Evolutionary conservation across 1,140 invertebrate genomes (phyloP).

Genomic region (Mylabris phalerata): DNA sequence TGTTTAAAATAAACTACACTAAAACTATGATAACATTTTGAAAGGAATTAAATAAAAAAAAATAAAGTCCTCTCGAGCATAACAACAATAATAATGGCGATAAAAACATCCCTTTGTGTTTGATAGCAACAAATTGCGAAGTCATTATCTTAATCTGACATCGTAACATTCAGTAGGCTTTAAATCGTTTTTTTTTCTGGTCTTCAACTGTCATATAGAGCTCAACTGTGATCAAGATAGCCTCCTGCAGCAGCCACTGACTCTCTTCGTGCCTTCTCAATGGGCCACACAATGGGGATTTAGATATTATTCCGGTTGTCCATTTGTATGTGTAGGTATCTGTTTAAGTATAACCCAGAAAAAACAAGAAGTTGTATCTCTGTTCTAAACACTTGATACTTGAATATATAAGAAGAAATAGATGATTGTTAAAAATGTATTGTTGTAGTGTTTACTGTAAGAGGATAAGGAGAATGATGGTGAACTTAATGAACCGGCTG

Average conservation of each 20-base stretch:
- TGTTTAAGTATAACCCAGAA: neutral
- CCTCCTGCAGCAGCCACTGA: conserved; percentile 23
- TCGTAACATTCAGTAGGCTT: conserved; percentile 20
- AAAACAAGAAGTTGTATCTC: conserved; percentile 7
- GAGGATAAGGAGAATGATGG: conserved; percentile 14
- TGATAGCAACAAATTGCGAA: conserved; percentile 20
- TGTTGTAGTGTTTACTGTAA: conserved; percentile 21
- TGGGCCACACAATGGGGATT: conserved; percentile 19
- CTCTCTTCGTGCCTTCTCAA: neutral
- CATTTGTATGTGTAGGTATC: neutral
- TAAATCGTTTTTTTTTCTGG: neutral
- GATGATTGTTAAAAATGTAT: conserved; percentile 10
- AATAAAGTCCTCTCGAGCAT: neutral
- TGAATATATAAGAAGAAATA: conserved; percentile 5
- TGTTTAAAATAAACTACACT: conserved; percentile 3
- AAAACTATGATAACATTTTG: too few species aligned
- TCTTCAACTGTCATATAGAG: conserved; percentile 23
- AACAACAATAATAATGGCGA: neutral
- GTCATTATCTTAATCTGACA: conserved; percentile 27
- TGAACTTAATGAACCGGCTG: conserved; percentile 22
- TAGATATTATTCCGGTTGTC: conserved; percentile 12
- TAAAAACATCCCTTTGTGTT: conserved; percentile 5
- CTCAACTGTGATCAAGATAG: conserved; percentile 23
- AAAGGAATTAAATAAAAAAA: neutral
- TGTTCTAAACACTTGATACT: conserved; percentile 2